A percentile compares a stretch with the other conserved stretches of the same genome.
phyloP scores from a whole-genome alignment of 2,888 invertebrate genomes.

The Spodoptera exigua region DNA sequence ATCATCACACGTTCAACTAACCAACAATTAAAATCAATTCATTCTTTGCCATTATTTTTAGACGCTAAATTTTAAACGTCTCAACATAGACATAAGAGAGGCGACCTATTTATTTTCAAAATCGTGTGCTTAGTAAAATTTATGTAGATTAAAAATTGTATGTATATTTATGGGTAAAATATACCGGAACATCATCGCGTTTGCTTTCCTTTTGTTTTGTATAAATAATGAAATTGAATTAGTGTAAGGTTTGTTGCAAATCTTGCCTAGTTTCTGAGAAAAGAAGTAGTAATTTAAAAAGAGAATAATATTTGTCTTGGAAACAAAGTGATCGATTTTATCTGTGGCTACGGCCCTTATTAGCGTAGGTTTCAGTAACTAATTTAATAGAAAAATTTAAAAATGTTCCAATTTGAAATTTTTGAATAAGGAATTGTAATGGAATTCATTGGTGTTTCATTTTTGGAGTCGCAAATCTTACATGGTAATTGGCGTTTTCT shows the following conservation, averaged over 20 bases:
- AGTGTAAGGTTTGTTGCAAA: conserved; percentile 25
- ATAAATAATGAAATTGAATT: conserved; percentile 31
- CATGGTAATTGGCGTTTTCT: background rate
- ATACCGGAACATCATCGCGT: conserved; percentile 26
- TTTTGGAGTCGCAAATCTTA: conserved; percentile 5
- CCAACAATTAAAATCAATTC: conserved; percentile 25
- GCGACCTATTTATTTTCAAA: conserved; percentile 38
- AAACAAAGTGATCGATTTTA: conserved; percentile 28
- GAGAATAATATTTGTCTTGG: conserved; percentile 8
- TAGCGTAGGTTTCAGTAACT: conserved; percentile 26
- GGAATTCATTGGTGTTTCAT: conserved; percentile 21
- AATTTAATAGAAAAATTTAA: conserved; percentile 30
- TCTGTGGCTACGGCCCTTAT: conserved; percentile 9
- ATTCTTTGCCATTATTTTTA: conserved; percentile 47
- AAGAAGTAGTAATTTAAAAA: background rate
- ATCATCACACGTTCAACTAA: conserved; percentile 14
- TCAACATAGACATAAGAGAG: conserved; percentile 24
- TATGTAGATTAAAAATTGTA: conserved; percentile 25
- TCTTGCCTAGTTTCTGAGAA: conserved; percentile 28
- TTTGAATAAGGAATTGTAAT: conserved; percentile 4
- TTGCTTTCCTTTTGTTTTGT: conserved; percentile 23
- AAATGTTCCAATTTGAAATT: conserved; percentile 19
- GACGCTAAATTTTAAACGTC: conserved; percentile 26
- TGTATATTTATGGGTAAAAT: conserved; percentile 14
- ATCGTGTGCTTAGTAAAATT: conserved; percentile 32